phyloP scores from a whole-genome alignment of 1,140 invertebrate species.

The Bombus sibiricus region DNA sequence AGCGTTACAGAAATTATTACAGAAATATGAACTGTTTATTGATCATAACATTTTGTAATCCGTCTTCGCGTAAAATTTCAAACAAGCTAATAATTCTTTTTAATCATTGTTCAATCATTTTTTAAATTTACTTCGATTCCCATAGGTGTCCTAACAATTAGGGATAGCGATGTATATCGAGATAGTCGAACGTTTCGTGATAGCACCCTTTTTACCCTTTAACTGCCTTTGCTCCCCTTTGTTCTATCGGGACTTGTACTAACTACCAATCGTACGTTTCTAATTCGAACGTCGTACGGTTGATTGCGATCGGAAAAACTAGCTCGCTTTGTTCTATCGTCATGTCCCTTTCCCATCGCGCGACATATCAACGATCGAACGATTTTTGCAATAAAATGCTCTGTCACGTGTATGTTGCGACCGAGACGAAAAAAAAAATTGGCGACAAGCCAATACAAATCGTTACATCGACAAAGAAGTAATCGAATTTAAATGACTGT shows the following conservation, averaged over 20 bases:
- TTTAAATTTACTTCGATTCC: not conserved
- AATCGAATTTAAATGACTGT: not conserved
- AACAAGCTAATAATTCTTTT: not conserved
- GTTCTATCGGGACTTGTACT: constrained; percentile 6
- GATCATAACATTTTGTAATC: too few relatives aligned
- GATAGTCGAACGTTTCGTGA: not conserved
- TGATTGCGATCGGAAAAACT: constrained; percentile 37
- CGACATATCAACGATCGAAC: not conserved
- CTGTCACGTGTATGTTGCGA: not conserved
- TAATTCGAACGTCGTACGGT: constrained; percentile 22
- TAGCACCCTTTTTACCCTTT: not conserved
- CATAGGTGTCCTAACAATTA: not conserved
- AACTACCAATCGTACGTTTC: constrained; percentile 26
- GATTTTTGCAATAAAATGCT: constrained; percentile 11
- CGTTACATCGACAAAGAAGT: not conserved
- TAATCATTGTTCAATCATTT: not conserved
- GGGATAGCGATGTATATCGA: too few relatives aligned
- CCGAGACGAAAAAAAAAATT: not conserved
- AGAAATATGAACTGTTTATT: too few relatives aligned
- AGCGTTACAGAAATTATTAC: too few relatives aligned
- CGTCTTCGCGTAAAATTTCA: not conserved
- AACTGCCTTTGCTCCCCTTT: not conserved
- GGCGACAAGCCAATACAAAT: not conserved
- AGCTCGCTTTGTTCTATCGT: constrained; percentile 15
- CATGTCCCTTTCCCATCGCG: not conserved